A percentile compares a stretch with the other conserved stretches of the same genome.
Conservation (phyloP, 2,888 invertebrate species). For the Lagria hirta region DNA sequence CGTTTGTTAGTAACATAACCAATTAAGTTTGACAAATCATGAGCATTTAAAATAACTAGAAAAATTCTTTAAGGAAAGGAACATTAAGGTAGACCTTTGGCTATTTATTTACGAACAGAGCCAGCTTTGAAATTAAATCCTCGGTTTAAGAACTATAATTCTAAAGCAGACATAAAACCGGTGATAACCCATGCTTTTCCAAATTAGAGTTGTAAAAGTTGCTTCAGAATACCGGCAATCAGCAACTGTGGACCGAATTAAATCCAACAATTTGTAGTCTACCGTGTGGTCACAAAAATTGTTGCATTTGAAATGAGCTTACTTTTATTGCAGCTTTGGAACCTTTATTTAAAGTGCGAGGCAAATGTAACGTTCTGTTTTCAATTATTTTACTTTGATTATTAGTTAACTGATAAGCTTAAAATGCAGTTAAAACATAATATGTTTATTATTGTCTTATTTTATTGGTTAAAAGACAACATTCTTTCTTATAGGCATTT, state of each 20-base stretch:
- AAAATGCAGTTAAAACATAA: too few species aligned
- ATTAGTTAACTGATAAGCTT: too few species aligned
- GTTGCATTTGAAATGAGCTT: constrained; percentile 4
- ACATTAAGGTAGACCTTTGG: constrained; percentile 22
- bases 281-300: constrained; percentile 24
- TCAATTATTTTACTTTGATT: too few species aligned
- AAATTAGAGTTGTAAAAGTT: constrained; percentile 37
- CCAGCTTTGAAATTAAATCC: constrained; percentile 28
- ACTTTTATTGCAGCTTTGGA: too few species aligned
- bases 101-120: constrained; percentile 28
- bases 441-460: too few species aligned
- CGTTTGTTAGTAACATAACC: constrained; percentile 23
- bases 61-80: constrained; percentile 22
- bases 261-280: constrained; percentile 21
- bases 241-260: constrained; percentile 23
- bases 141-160: constrained; percentile 26
- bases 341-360: too few species aligned
- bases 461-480: too few species aligned
- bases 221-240: constrained; percentile 29
- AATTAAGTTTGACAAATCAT: constrained; percentile 29
- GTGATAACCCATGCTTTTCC: constrained; percentile 34
- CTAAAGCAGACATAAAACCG: constrained; percentile 30
- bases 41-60: constrained; percentile 21
- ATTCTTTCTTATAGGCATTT: too few species aligned
- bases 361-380: too few species aligned